Percentiles rank a stretch among this genome's conserved stretches.
Conservation (phyloP, 23 tunicate species). For the Ascidia mentula region DNA sequence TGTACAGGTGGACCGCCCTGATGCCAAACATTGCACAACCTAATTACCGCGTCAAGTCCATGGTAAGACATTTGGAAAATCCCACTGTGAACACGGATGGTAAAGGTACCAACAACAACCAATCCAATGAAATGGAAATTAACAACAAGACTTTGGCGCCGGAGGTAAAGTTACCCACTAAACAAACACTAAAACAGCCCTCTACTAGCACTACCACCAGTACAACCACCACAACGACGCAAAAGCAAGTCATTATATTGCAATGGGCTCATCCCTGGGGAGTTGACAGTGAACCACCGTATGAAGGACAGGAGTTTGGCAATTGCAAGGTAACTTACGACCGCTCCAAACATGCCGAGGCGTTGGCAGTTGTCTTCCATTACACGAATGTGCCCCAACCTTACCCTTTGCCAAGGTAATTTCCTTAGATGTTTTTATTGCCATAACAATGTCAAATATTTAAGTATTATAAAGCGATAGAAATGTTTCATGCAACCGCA, state of each 20-base stretch:
- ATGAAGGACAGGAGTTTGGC: background rate
- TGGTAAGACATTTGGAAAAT: background rate
- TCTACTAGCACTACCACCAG: no score
- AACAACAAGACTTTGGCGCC: no score
- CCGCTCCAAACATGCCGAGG: background rate
- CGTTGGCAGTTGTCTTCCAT: constrained; percentile 1
- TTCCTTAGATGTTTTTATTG: no score
- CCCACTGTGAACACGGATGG: background rate
- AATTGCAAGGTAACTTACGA: background rate
- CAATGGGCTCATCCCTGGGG: background rate
- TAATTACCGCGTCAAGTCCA: no score
- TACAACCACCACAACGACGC: background rate
- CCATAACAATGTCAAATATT: no score
- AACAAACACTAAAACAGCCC: background rate
- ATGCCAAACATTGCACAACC: no score
- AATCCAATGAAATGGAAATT: no score
- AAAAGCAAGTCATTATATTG: background rate
- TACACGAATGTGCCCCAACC: background rate
- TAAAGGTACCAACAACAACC: no score
- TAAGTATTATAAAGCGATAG: no score
- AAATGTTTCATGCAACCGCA: no score
- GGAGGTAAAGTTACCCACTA: no score
- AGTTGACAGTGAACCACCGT: background rate
- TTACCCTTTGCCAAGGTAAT: background rate
- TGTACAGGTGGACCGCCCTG: no score